Evolutionary conservation across 2,888 invertebrate genomes (phyloP).

Genomic region (Aethes cnicana): DNA sequence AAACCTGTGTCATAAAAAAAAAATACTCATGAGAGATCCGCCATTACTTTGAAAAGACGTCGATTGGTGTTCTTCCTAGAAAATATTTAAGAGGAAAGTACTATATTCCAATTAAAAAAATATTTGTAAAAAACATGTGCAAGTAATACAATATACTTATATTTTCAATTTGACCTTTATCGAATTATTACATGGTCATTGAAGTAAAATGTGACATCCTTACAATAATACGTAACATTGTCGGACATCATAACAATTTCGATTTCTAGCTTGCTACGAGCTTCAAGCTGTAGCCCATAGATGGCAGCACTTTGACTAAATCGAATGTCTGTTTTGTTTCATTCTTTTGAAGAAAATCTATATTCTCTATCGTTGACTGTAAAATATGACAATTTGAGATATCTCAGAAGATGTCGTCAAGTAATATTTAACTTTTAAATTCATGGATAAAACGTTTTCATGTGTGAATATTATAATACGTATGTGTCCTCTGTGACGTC

Average conservation of each 20-base stretch:
- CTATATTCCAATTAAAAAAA: too few relatives aligned
- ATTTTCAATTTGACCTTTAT: too few relatives aligned
- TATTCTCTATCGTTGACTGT: conserved; percentile 27
- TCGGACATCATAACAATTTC: conserved; percentile 43
- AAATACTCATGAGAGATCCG: conserved; percentile 59
- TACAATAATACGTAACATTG: conserved; percentile 47
- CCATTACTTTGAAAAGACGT: conserved; percentile 51
- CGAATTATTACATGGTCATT: neutral
- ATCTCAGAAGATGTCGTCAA: neutral
- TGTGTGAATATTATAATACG: conserved; percentile 49
- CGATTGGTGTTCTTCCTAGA: too few relatives aligned
- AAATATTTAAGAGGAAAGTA: too few relatives aligned
- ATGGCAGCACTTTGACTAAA: conserved; percentile 64
- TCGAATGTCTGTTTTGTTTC: conserved; percentile 67
- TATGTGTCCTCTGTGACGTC: conserved; percentile 67
- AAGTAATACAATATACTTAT: too few relatives aligned
- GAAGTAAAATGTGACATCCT: conserved; percentile 40
- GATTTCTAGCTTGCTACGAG: conserved; percentile 25
- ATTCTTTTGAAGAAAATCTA: conserved; percentile 50
- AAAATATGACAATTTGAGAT: conserved; percentile 6
- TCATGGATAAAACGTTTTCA: conserved; percentile 18
- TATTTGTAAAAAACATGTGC: too few relatives aligned
- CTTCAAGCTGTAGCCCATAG: conserved; percentile 43
- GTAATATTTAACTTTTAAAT: neutral
- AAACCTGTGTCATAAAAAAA: conserved; percentile 66